These are phyloP conservation scores for Parambassis ranga DNA, from an alignment of 2,797 vertebrate genomes.

Conservation along the genomic window DNA sequence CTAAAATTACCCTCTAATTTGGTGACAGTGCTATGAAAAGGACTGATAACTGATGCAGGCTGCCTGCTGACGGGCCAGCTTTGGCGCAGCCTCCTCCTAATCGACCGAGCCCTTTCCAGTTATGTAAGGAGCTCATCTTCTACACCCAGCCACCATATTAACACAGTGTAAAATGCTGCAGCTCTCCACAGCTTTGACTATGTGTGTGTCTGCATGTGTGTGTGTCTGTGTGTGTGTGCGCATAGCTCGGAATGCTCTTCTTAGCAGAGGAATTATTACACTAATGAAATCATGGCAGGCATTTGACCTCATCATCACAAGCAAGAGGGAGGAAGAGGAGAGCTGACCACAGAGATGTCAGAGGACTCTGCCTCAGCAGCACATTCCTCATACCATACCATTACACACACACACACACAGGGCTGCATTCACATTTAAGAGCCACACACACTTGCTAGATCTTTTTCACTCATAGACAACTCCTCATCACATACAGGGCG, in stretches of 20 bases:
- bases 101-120: conserved; percentile 35
- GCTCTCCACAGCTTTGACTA: conserved; percentile 41
- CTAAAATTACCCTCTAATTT: conserved; percentile 71
- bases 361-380: conserved; percentile 55
- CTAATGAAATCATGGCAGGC: conserved; percentile 76
- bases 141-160: conserved; percentile 37
- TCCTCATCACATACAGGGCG: conserved; percentile 21
- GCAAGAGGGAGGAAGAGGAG: conserved; percentile 43
- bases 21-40: conserved; percentile 61
- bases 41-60: conserved; percentile 56
- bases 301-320: conserved; percentile 71
- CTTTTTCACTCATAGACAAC: conserved; percentile 47
- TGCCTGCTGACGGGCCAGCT: conserved; percentile 45
- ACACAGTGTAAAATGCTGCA: conserved; percentile 38
- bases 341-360: conserved; percentile 53
- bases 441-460: conserved; percentile 35
- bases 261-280: conserved; percentile 59
- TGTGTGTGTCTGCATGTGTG: background rate
- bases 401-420: conserved; percentile 55
- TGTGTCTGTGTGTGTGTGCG: conserved; percentile 20
- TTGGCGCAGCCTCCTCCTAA: conserved; percentile 52
- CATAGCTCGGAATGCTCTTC: conserved; percentile 34
- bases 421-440: conserved; percentile 7
- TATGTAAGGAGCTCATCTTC: conserved; percentile 74
- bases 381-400: conserved; percentile 52